Evolutionary conservation across 1,140 invertebrate species (phyloP).

Genomic region (Platyura marginata): DNA sequence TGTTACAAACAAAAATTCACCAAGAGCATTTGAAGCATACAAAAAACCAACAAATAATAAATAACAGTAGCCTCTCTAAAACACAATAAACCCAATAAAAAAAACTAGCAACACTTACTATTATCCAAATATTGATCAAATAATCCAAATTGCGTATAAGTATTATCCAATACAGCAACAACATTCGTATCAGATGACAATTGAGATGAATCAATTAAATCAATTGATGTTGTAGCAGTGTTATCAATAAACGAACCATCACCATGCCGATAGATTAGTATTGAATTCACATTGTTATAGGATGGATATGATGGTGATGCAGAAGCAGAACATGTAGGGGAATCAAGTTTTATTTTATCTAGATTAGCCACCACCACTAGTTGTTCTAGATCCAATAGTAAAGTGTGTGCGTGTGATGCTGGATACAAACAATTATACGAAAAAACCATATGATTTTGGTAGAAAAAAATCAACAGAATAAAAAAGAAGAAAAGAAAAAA

Average conservation of each 20-base stretch:
- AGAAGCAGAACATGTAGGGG: slow-evolving; percentile 15
- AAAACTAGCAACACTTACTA: slow-evolving; percentile 17
- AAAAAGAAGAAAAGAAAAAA: slow-evolving; percentile 1
- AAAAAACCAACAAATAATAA: too few species aligned
- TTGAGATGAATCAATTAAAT: neutral
- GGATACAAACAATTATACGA: slow-evolving; percentile 23
- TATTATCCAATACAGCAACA: neutral
- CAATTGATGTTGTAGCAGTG: too few species aligned
- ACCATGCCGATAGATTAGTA: too few species aligned
- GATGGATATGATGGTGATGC: neutral
- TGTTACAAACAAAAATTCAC: too few species aligned
- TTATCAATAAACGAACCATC: too few species aligned
- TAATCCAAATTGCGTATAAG: neutral
- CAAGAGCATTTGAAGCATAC: too few species aligned
- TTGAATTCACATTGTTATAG: neutral
- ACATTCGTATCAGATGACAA: neutral
- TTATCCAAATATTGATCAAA: slow-evolving; percentile 19
- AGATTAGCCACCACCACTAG: slow-evolving; percentile 24
- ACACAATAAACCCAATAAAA: too few species aligned
- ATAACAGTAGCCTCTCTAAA: too few species aligned
- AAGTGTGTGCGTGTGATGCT: slow-evolving; percentile 40
- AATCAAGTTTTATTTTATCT: slow-evolving; percentile 27
- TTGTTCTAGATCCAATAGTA: slow-evolving; percentile 41
- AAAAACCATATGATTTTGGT: slow-evolving; percentile 11
- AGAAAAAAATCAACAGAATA: slow-evolving; percentile 10